Evolutionary conservation across 2,797 vertebrate species (phyloP).

Genomic region (Cryptoprocta ferox): DNA sequence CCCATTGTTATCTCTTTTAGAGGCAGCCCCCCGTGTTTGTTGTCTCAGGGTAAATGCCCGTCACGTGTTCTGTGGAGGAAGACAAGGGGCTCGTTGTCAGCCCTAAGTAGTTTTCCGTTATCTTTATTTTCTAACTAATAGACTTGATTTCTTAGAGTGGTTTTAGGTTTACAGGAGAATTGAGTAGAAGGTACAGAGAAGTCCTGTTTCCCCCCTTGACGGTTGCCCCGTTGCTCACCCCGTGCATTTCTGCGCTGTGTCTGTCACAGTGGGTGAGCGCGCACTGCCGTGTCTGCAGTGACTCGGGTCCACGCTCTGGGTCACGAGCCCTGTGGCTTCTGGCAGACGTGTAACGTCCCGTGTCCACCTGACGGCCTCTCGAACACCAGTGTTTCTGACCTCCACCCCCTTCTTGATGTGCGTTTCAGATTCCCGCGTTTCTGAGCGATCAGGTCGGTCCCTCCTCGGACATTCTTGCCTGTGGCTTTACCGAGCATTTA

Average conservation of each 20-base stretch:
- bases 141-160: background rate
- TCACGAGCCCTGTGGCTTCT: too few species aligned
- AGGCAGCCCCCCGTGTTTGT: background rate
- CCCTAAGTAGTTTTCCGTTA: background rate
- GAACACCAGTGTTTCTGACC: fast-evolving
- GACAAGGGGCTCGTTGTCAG: background rate
- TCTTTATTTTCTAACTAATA: background rate
- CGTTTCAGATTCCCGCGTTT: background rate
- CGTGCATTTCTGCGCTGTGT: background rate
- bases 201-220: fast-evolving
- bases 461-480: background rate
- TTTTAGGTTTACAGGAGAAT: background rate
- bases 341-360: fast-evolving
- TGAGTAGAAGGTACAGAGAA: too few species aligned
- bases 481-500: background rate
- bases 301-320: background rate
- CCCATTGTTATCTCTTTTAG: background rate
- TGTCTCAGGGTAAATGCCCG: background rate
- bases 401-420: fast-evolving
- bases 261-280: too few species aligned
- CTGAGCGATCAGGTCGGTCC: background rate
- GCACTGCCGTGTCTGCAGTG: too few species aligned
- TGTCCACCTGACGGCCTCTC: fast-evolving
- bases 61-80: background rate
- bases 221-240: fast-evolving